These are phyloP conservation scores for Eumaeus atala DNA, from an alignment of 1,140 invertebrate species.

Conservation along the genomic window DNA sequence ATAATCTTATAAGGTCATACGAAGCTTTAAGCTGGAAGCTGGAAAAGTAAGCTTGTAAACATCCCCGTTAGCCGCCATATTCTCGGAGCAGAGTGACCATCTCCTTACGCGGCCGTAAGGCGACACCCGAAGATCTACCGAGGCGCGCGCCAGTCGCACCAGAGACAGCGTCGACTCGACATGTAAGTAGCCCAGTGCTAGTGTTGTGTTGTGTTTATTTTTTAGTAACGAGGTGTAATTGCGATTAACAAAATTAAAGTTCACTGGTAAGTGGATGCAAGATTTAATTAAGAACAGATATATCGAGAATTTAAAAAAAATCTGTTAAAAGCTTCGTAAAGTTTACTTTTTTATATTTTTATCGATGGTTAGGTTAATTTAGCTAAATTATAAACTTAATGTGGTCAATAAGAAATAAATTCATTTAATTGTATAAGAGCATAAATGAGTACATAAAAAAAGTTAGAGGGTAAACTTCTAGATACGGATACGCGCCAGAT, in stretches of 20 bases:
- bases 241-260: constrained; percentile 9
- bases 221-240: constrained; percentile 47
- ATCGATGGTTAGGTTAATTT: no score
- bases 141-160: constrained; percentile 60
- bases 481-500: constrained; percentile 28
- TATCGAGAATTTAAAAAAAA: no score
- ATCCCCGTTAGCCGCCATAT: constrained; percentile 31
- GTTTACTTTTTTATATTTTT: no score
- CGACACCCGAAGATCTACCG: constrained; percentile 44
- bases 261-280: constrained; percentile 36
- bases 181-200: constrained; percentile 66
- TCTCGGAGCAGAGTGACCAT: constrained; percentile 54
- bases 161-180: constrained; percentile 72
- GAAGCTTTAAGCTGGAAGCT: not conserved
- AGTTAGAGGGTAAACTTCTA: constrained; percentile 21
- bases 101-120: constrained; percentile 67
- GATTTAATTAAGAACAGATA: not conserved
- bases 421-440: not conserved
- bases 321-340: no score
- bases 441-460: constrained; percentile 7
- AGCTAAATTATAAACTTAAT: no score
- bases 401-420: constrained; percentile 13
- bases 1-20: no score
- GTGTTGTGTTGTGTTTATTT: constrained; percentile 51
- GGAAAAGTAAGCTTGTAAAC: not conserved